Base-by-base conservation (phyloP, 2,888 invertebrate genomes). In the Darwinula stevensoni region DNA sequence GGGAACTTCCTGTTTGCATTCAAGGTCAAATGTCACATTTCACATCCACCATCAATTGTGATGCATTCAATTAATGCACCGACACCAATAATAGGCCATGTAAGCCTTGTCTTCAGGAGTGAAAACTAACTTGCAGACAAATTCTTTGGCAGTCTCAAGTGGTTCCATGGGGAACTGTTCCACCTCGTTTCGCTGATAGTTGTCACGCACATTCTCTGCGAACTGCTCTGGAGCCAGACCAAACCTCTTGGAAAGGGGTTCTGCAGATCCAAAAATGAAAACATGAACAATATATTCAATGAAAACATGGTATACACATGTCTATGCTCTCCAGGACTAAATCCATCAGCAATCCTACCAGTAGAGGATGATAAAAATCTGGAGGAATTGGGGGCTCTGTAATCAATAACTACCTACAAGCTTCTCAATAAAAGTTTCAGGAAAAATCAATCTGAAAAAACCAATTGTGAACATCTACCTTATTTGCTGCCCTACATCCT, bases 161-260 rank as follows among this genome's bases (percentile, higher is more conserved):
- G 86, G 84, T 40, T 78, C 71, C n/a, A 67, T 61, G 0, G 70
- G 65, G 42, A 75, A 76, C 48, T 91, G 88, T 31, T 86, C 86
- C 2, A 91, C 80, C 46, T 91, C 91, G 48, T 86, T 76, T 11
- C 82, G 59, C 49, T 82, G 80, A 50, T 91, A 91, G 49, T 84
- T 82, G 46, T 91, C 88, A 2, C 84, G 64, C 4, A 94, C 58
- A 56, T 97, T 94, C 54, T 91, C 88, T 0, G 84, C 86, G 50
- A 84, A 88, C 51, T 91, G 73, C 47, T 84, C 80, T 0, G 94
- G 82, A 0, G 71, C 66, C 32, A 97, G 54, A 37, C 94, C 94
- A 51, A 91, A 94, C 47, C 71, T 70, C 47, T 73, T 74, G 3
- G 78, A 78, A 29, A 91, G 59, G 0, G 69, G 67, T 43, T 67